phyloP scores from a whole-genome alignment of 2,888 invertebrate genomes.

The Papilio gigon region DNA sequence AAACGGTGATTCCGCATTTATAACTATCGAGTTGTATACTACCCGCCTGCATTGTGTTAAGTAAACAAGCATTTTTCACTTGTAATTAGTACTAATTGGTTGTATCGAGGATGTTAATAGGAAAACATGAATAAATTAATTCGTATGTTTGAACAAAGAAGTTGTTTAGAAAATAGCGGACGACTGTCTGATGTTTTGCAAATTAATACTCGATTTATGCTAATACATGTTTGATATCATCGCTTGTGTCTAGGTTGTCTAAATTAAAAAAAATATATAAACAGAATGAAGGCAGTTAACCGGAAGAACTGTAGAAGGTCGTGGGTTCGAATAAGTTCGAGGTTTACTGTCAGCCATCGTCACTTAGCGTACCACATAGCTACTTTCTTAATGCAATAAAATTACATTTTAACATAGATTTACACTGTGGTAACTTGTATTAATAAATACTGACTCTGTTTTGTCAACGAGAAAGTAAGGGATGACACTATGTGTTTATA shows the following conservation, averaged over 20 bases:
- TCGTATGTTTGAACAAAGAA: constrained; percentile 11
- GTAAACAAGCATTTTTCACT: constrained; percentile 12
- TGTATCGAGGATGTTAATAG: not conserved
- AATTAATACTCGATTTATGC: not conserved
- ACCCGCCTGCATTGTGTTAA: constrained; percentile 23
- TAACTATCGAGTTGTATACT: constrained; percentile 18
- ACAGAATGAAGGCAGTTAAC: not conserved
- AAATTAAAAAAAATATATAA: not conserved
- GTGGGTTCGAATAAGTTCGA: not conserved
- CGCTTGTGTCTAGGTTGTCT: not conserved
- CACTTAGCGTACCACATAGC: too few relatives aligned
- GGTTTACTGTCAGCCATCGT: not conserved
- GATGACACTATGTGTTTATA: too few relatives aligned
- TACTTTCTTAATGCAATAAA: too few relatives aligned
- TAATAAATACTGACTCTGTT: too few relatives aligned
- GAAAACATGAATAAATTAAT: constrained; percentile 2
- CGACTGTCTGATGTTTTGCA: not conserved
- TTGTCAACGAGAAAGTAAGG: too few relatives aligned
- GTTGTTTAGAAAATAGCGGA: not conserved
- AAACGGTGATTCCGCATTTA: constrained; percentile 40
- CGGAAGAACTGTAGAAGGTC: not conserved
- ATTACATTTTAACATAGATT: too few relatives aligned
- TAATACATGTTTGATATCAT: not conserved
- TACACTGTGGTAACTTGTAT: too few relatives aligned
- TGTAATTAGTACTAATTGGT: constrained; percentile 5